These are phyloP conservation scores for Anser cygnoides DNA, from an alignment of 2,113 vertebrate genomes.

Conservation along the genomic window DNA sequence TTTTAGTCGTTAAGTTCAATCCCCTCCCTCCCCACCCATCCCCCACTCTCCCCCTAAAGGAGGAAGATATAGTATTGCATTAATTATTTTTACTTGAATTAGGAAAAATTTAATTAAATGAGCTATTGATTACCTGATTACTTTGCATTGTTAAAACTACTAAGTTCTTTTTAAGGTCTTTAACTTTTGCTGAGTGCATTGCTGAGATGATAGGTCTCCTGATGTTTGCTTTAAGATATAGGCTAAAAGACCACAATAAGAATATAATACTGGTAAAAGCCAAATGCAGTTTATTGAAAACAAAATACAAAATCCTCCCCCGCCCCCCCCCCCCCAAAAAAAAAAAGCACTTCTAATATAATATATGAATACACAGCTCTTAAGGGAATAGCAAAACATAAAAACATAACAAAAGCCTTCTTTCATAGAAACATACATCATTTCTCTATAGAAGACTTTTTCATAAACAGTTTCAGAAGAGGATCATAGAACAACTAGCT, in stretches of 20 bases:
- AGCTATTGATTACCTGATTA: constrained; percentile 26
- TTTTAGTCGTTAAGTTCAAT: neutral
- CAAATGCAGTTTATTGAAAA: neutral
- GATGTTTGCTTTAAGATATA: neutral
- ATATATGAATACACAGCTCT: neutral
- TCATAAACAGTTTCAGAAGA: neutral
- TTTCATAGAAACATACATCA: neutral
- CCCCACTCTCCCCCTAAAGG: neutral
- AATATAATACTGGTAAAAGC: neutral
- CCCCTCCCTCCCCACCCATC: too few species aligned
- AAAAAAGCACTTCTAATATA: neutral
- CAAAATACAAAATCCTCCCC: neutral
- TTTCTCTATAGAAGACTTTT: neutral
- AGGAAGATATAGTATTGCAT: neutral
- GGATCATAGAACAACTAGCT: neutral
- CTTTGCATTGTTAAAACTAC: neutral
- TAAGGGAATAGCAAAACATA: neutral
- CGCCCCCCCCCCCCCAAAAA: neutral
- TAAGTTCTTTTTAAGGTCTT: neutral
- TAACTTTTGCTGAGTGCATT: neutral
- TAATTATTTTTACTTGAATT: constrained; percentile 34
- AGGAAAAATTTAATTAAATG: constrained; percentile 8
- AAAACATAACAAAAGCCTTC: neutral
- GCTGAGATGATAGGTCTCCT: neutral
- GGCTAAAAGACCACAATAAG: neutral